A percentile compares a stretch with the other conserved stretches of the same genome.
These are phyloP conservation scores for Hybos culiciformis DNA, from an alignment of 2,888 invertebrate genomes.

Conservation along the genomic window DNA sequence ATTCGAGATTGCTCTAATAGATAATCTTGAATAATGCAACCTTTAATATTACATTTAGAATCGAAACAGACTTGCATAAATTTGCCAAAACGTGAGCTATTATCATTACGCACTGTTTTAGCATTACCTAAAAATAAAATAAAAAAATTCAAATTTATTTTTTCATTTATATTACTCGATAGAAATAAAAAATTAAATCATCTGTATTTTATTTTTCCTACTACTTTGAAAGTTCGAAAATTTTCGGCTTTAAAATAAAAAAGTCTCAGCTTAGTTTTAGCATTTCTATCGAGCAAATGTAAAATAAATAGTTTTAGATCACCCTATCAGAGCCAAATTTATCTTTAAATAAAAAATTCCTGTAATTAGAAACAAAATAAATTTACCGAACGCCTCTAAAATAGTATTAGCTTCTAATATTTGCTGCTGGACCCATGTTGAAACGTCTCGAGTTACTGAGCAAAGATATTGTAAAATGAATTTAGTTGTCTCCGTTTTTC, in stretches of 20 bases:
- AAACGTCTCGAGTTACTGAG: conserved; percentile 68
- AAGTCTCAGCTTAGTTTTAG: too few relatives aligned
- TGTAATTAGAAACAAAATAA: not conserved
- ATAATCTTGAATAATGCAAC: conserved; percentile 84
- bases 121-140: conserved; percentile 57
- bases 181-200: not conserved
- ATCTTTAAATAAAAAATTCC: not conserved
- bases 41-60: conserved; percentile 74
- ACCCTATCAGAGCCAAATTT: not conserved
- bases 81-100: conserved; percentile 88
- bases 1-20: conserved; percentile 79
- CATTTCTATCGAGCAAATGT: too few relatives aligned
- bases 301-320: too few relatives aligned
- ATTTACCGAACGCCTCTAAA: conserved; percentile 77
- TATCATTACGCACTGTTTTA: conserved; percentile 85
- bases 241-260: too few relatives aligned
- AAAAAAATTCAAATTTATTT: not conserved
- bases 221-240: too few relatives aligned
- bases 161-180: not conserved
- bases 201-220: too few relatives aligned
- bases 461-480: conserved; percentile 84
- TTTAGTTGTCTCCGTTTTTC: conserved; percentile 87
- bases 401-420: conserved; percentile 89
- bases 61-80: conserved; percentile 91
- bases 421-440: conserved; percentile 91